Base-by-base conservation (phyloP, 1,140 invertebrate species). In the Hylaeus volcanicus region DNA sequence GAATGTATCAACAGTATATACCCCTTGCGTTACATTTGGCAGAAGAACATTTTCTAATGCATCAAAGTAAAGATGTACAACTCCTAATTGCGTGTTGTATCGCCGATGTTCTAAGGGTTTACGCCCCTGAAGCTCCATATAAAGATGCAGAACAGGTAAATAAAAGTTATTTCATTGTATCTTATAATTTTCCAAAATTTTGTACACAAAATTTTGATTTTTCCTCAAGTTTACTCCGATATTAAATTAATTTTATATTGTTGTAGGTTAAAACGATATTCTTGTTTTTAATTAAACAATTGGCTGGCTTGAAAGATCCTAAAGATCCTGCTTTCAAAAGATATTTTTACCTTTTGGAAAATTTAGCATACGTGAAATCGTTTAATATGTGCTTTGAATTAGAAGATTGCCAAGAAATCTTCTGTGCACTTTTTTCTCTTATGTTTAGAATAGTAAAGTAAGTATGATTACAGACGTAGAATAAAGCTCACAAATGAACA, bases 301-400 rank as follows among this genome's bases (percentile, higher is more conserved):
- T 99, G 70, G 95, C 97, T 85, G 98, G 98, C 12, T 94, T 99
- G 9, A 97, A 98, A 91, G 98, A 99, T 94, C 98, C 98, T 0
- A 99, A 99, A 93, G 97, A 99, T 94, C 97, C 98, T 41, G 98
- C 98, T 3, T 99, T 99, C 92, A 99, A 99, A 92, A 95, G 98
- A 85, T 99, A 99, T 92, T 99, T 99, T 93, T 99, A 99, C 93
- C 94, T 98, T 64, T 93, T 98, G 79, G 97, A 99, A 94, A 99
- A 99, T 93, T 94, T 99, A 81, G 98, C 98, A 11, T 99, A 98
- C 93, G 98, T 99, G 39, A 99, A 99, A 92, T 99, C 98, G 0
- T 99, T 99, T 93, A 99, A 99, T 92, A 99, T 99, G 96, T 99
- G 98, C 93, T 98, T 99, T 92, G 98, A 99, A 91, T 93, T 99